Evolutionary conservation across 2,888 invertebrate species (phyloP), one percentile per base, ranked within the genome.

Genomic region (Hylaea fasciaria): DNA sequence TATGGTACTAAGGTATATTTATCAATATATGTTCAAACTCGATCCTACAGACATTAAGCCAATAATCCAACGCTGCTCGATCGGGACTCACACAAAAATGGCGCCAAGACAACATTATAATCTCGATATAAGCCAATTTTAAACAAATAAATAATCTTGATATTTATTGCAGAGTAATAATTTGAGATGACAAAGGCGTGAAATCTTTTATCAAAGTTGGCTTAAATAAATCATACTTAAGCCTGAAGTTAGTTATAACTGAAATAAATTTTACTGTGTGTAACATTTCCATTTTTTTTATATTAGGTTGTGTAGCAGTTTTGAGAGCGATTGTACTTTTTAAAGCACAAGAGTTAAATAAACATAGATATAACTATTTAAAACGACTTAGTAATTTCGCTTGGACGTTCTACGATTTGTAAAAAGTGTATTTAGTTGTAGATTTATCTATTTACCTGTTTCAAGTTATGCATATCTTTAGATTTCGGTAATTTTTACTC

Each of bases 351-450:
- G 70, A 77, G 72, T 69, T 80, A 77, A 80, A 66, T 65, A 60
- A 60, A 67, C 81, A 80, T 83, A 85, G 78, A 82, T 80, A 51
- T 74, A 82, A 78, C 72, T 87, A 86, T 86, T 86, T 85, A 82
- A 83, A 83, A 82, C 76, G 77, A 84, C 74, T 85, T 90, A 90
- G 89, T 78, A 79, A 72, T 83, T 85, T 88, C 80, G 90, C 90
- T 90, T 90, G 81, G 81, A 81, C 78, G 86, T 87, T 86, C 75
- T 86, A 88, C 81, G 83, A 81, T 82, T 87, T 91, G 91, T 91
- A 92, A 86, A 92, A 91, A 91, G 87, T 91, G 87, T 91, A 91
- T 90, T 91, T 92, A 91, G 90, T 85, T 86, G 87, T 92, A 92
- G 91, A 86, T 81, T 76, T 75, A 85, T 83, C 79, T 89, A 90